Conservation (phyloP, 2,113 vertebrate genomes). For the Podiceps cristatus region DNA sequence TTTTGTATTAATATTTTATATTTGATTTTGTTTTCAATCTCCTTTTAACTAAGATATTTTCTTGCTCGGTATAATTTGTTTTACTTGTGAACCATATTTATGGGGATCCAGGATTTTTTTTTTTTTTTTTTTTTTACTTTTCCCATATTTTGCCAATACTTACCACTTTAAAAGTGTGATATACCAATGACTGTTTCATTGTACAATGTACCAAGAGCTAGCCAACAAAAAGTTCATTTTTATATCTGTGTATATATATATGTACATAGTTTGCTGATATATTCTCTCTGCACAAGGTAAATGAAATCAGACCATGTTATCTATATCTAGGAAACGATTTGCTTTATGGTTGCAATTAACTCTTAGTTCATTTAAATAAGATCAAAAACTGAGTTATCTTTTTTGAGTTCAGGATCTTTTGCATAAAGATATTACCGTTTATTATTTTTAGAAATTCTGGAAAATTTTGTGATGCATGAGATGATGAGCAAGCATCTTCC, state of each 20-base stretch:
- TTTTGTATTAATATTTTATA: conserved; percentile 12
- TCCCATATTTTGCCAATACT: neutral
- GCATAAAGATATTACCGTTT: neutral
- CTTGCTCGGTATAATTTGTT: neutral
- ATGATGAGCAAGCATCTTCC: neutral
- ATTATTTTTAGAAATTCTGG: conserved; percentile 50
- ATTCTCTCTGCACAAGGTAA: neutral
- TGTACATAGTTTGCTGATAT: neutral
- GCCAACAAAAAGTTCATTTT: neutral
- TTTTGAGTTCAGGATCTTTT: neutral
- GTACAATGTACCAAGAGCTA: neutral
- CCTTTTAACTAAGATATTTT: neutral
- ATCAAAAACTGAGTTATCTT: neutral
- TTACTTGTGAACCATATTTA: neutral
- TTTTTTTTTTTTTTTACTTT: neutral
- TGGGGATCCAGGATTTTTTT: neutral
- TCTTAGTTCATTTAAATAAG: conserved; percentile 4
- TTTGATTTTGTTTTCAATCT: conserved; percentile 4
- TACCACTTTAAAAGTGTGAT: neutral
- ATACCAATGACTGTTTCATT: neutral
- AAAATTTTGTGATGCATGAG: neutral
- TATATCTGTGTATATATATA: neutral
- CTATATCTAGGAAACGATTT: neutral
- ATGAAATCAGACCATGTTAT: neutral
- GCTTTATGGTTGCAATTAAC: neutral